Evolutionary conservation across 2,113 vertebrate genomes (phyloP).

Genomic region (Dipodomys spectabilis): DNA sequence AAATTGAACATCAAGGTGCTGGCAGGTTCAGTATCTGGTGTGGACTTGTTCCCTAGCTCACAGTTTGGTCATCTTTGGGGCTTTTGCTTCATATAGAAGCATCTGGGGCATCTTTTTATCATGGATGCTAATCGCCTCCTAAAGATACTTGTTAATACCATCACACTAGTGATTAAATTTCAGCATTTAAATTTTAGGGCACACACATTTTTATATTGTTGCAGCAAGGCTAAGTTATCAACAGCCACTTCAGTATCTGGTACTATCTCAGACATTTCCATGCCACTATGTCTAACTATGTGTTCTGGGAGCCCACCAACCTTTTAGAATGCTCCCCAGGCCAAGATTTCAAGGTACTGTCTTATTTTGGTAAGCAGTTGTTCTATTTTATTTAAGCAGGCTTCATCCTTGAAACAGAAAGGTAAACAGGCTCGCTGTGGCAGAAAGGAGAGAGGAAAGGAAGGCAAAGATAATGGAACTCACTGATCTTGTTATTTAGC

Average conservation of each 20-base stretch:
- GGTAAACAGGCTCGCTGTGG: not conserved
- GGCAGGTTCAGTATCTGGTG: not conserved
- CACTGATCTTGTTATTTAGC: not conserved
- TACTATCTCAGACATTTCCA: not conserved
- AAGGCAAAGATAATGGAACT: not conserved
- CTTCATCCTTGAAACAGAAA: slow-evolving; percentile 23
- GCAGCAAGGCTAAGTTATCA: not conserved
- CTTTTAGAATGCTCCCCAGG: not conserved
- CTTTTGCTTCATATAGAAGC: not conserved
- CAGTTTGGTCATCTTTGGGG: not conserved
- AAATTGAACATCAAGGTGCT: not conserved
- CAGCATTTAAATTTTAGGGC: not conserved
- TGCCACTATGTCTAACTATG: not conserved
- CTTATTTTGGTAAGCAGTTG: not conserved
- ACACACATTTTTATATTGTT: not conserved
- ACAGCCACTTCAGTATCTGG: not conserved
- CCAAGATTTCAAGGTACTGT: not conserved
- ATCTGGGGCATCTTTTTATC: not conserved
- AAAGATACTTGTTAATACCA: not conserved
- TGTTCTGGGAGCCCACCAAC: not conserved
- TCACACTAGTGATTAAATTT: not conserved
- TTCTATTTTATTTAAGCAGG: not conserved
- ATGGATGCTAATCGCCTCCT: not conserved
- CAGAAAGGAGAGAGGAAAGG: not conserved
- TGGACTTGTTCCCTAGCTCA: not conserved